These are phyloP conservation scores for Coenobita brevimanus DNA, from an alignment of 1,140 invertebrate species.

Conservation along the genomic window DNA sequence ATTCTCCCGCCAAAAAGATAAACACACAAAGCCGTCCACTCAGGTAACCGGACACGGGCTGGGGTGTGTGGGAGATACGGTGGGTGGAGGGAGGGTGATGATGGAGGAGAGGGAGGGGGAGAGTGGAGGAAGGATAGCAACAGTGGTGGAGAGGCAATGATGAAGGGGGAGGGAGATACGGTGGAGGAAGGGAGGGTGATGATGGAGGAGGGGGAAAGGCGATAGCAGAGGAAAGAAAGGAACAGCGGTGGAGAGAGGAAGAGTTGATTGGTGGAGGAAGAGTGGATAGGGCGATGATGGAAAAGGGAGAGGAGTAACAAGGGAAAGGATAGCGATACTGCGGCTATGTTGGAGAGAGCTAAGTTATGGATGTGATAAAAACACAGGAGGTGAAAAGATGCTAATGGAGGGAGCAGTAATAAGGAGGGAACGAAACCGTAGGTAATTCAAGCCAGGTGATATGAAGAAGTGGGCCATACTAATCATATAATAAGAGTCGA, in stretches of 20 bases:
- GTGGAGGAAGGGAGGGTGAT: neutral
- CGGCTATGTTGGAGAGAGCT: no score
- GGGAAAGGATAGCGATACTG: no score
- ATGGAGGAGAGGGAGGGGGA: no score
- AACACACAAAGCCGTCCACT: constrained; percentile 7
- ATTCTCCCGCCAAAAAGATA: neutral
- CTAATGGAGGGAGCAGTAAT: no score
- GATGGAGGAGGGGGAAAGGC: neutral
- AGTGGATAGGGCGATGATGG: neutral
- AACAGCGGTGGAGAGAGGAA: neutral
- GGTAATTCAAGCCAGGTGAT: no score
- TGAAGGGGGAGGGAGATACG: no score
- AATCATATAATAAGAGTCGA: no score
- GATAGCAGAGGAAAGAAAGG: neutral
- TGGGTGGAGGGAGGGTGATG: neutral
- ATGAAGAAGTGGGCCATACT: no score
- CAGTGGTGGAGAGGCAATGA: no score
- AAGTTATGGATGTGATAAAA: neutral
- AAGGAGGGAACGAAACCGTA: neutral
- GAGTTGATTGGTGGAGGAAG: neutral
- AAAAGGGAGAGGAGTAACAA: neutral
- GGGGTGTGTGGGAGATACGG: neutral
- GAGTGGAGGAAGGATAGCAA: no score
- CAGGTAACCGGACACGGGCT: constrained; percentile 8
- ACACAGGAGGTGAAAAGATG: neutral